Evolutionary conservation across 2,888 invertebrate species (phyloP).

Genomic region (Aleiodes alternator): DNA sequence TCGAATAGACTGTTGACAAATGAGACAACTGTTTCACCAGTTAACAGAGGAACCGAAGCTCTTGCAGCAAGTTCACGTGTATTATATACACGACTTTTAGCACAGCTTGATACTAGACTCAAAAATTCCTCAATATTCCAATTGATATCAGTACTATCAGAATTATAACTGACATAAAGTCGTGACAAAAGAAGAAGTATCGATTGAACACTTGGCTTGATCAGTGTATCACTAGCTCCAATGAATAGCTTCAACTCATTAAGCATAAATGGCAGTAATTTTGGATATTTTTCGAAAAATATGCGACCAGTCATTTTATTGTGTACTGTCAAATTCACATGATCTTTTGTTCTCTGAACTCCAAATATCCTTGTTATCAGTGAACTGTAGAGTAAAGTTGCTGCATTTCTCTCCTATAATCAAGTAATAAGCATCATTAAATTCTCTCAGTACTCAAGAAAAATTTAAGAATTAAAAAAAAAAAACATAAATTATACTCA

Average conservation of each 20-base stretch:
- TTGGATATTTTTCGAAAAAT: slow-evolving; percentile 86
- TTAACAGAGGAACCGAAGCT: slow-evolving; percentile 81
- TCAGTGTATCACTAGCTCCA: slow-evolving; percentile 70
- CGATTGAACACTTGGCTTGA: slow-evolving; percentile 84
- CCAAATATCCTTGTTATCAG: slow-evolving; percentile 92
- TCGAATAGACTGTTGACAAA: slow-evolving; percentile 70
- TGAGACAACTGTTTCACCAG: slow-evolving; percentile 68
- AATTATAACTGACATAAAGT: slow-evolving; percentile 84
- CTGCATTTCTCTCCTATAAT: slow-evolving; percentile 87
- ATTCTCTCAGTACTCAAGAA: not conserved
- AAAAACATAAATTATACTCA: slow-evolving; percentile 73
- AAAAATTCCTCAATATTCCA: slow-evolving; percentile 83
- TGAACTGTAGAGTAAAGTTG: slow-evolving; percentile 89
- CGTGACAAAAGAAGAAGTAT: slow-evolving; percentile 86
- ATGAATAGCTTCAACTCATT: slow-evolving; percentile 73
- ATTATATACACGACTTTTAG: slow-evolving; percentile 81
- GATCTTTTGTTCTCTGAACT: slow-evolving; percentile 81
- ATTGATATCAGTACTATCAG: slow-evolving; percentile 82
- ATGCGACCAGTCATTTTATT: slow-evolving; percentile 86
- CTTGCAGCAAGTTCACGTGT: slow-evolving; percentile 85
- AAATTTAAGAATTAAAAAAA: slow-evolving; percentile 21
- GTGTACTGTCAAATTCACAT: slow-evolving; percentile 79
- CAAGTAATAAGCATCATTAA: not conserved
- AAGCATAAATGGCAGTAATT: slow-evolving; percentile 79
- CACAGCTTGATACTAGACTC: slow-evolving; percentile 81